A percentile compares a stretch with the other conserved stretches of the same genome.
phyloP scores from a whole-genome alignment of 2,797 vertebrate species.

The Galaxias olidus region DNA sequence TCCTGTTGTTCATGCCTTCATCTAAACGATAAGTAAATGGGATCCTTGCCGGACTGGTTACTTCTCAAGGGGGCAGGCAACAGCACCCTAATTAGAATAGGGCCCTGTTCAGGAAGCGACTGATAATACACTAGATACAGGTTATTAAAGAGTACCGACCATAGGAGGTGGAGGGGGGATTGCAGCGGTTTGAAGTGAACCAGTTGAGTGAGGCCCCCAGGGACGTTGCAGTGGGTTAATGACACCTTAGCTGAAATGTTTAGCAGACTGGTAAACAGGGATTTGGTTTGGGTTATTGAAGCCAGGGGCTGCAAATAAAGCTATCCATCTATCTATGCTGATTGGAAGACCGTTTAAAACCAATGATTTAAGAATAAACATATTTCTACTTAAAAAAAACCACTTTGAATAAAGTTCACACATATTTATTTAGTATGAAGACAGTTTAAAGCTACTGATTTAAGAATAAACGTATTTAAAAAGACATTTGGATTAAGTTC shows the following conservation, averaged over 20 bases:
- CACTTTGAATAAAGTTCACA: no score
- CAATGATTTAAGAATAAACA: no score
- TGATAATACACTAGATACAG: slow-evolving; percentile 56
- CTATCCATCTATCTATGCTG: no score
- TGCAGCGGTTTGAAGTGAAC: slow-evolving; percentile 52
- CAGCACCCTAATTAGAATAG: slow-evolving; percentile 45
- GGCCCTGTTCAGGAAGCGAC: slow-evolving; percentile 54
- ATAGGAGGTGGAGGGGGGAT: slow-evolving; percentile 4
- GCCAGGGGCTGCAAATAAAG: slow-evolving; percentile 68
- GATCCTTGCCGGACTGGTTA: no score
- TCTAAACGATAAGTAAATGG: no score
- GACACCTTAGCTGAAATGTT: slow-evolving; percentile 66
- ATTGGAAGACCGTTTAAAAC: no score
- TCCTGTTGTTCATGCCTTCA: no score
- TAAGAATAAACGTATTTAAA: no score
- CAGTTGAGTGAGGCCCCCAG: slow-evolving; percentile 54
- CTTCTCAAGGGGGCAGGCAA: slow-evolving; percentile 35
- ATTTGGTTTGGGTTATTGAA: slow-evolving; percentile 60
- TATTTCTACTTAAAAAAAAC: no score
- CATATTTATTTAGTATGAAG: no score
- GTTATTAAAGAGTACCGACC: slow-evolving; percentile 56
- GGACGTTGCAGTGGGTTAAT: slow-evolving; percentile 61
- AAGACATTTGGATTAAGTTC: no score
- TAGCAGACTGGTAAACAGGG: slow-evolving; percentile 62
- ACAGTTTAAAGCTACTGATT: no score